phyloP scores from a whole-genome alignment of 1,140 invertebrate genomes.

The Pemphigus obesinymphae region DNA sequence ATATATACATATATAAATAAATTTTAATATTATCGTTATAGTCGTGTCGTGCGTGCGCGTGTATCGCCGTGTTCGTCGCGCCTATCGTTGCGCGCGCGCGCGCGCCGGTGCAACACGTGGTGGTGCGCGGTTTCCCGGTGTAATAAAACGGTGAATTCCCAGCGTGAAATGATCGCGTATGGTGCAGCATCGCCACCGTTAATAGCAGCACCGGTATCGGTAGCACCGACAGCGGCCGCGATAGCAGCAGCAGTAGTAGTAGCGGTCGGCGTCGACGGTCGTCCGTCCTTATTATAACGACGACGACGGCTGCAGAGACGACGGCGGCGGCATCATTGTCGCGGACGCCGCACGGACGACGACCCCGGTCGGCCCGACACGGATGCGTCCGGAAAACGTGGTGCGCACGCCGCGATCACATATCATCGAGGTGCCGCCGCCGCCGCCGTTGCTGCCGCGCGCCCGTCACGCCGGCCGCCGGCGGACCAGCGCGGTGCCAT shows the following conservation, averaged over 20 bases:
- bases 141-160: neutral
- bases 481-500: conserved; percentile 20
- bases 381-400: conserved; percentile 39
- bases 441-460: conserved; percentile 29
- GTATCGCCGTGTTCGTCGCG: no score
- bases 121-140: neutral
- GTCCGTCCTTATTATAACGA: neutral
- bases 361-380: conserved; percentile 14
- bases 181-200: neutral
- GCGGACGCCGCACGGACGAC: neutral
- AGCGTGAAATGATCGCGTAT: neutral
- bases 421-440: conserved; percentile 3
- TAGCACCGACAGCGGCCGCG: neutral
- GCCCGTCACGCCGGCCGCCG: conserved; percentile 35
- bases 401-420: conserved; percentile 39
- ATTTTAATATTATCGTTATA: no score
- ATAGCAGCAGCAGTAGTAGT: neutral
- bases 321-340: neutral
- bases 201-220: neutral
- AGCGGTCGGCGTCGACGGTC: neutral
- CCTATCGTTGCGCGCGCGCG: neutral
- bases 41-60: no score
- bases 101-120: neutral
- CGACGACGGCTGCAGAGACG: neutral
- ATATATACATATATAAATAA: no score